Percentiles rank a stretch among this genome's conserved stretches.
phyloP scores from a whole-genome alignment of 2,888 invertebrate species.

The Lydus trimaculatus region DNA sequence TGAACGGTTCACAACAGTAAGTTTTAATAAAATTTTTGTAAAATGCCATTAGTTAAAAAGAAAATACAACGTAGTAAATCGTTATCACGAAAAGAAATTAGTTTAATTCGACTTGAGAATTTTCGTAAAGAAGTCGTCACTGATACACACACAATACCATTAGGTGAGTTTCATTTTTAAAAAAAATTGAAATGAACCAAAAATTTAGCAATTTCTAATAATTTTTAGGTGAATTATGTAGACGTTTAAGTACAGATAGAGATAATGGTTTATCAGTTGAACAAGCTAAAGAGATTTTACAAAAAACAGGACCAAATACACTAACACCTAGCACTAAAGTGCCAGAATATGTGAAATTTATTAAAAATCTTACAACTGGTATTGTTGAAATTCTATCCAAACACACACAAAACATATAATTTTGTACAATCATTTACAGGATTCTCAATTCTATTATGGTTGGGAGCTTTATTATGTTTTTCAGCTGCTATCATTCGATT shows the following conservation, averaged over 20 bases:
- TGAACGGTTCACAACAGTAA: background rate
- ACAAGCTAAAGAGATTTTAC: conserved; percentile 66
- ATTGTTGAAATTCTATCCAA: conserved; percentile 25
- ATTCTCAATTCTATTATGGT: conserved; percentile 82
- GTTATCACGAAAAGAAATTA: conserved; percentile 60
- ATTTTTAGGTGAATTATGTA: conserved; percentile 53
- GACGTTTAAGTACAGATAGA: conserved; percentile 55
- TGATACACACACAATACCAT: conserved; percentile 63
- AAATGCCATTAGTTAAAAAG: conserved; percentile 50
- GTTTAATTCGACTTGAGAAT: conserved; percentile 60
- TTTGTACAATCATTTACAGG: too few species aligned
- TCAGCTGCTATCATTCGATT: conserved; percentile 64
- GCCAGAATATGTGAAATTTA: conserved; percentile 74
- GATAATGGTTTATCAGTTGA: conserved; percentile 67
- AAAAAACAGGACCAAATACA: conserved; percentile 73
- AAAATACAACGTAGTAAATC: conserved; percentile 47
- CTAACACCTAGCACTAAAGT: conserved; percentile 76
- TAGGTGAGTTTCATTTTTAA: conserved; percentile 43
- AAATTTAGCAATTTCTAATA: conserved; percentile 4
- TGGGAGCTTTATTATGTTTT: conserved; percentile 76
- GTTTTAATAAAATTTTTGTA: background rate
- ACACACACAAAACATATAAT: conserved; percentile 44
- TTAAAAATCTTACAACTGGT: conserved; percentile 59
- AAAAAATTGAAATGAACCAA: too few species aligned
- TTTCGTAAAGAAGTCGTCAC: conserved; percentile 68